Base-by-base conservation (phyloP, 2,888 invertebrate genomes). In the Syritta pipiens region DNA sequence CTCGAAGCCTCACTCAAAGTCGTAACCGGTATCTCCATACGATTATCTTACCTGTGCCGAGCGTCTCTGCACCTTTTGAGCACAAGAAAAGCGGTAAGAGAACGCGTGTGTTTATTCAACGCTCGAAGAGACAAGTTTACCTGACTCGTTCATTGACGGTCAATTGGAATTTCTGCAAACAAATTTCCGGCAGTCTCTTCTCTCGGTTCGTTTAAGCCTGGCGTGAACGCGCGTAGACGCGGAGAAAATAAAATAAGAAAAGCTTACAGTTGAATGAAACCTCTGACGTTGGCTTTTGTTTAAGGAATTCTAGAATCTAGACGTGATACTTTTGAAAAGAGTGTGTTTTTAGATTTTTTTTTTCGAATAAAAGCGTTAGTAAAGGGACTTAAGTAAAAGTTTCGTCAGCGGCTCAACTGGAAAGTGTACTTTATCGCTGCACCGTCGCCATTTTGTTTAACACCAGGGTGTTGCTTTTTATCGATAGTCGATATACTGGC, bases 401-500 rank as follows among this genome's bases (percentile, higher is more conserved):
- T 72, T 77, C 30, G 30, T 37, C 49, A 28, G 37, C 12, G 26
- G 19, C 24, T 24, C 20, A 60, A 55, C 17, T 60, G 37, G 55
- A 62, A 74, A 74, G 62, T 74, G 55, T 42, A 72, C 37, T 57
- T 35, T 28, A 42, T 62, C 26, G 30, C 32, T 79, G 79, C 79
- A 74, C 49, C 74, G 79, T 79, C 79, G 79, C 79, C 79, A 79
- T 79, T 79, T 79, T 79, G 79, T 79, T 53, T 57, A 12, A 22
- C 53, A 53, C 67, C 30, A 57, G 57, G 42, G 72, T 72, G 77
- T 77, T 67, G 46, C 46, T 59, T 60, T 55, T 55, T 68, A 46
- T n/a, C n/a, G n/a, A n/a, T n/a, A n/a, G n/a, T n/a, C n/a, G n/a
- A n/a, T n/a, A n/a, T n/a, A n/a, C n/a, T n/a, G n/a, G n/a, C n/a